phyloP scores from a whole-genome alignment of 1,140 invertebrate species.

The Hyles vespertilio region DNA sequence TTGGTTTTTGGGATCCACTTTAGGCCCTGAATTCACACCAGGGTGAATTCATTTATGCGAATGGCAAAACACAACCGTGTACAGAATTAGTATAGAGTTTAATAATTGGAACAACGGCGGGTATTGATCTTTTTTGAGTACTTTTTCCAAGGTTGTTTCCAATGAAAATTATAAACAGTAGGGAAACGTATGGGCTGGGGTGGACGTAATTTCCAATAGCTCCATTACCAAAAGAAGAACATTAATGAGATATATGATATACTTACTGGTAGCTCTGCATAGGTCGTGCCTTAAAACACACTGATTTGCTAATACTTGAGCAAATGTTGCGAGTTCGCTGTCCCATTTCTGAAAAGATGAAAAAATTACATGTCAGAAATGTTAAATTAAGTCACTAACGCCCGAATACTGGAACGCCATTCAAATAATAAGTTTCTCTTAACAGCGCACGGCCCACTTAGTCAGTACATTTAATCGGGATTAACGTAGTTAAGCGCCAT shows the following conservation, averaged over 20 bases:
- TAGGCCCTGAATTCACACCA: background rate
- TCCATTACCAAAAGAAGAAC: no score
- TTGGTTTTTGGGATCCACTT: background rate
- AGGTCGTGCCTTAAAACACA: conserved; percentile 36
- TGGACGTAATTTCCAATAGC: no score
- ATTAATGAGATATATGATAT: background rate
- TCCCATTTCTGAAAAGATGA: conserved; percentile 44
- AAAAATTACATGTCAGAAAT: background rate
- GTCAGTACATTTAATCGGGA: no score
- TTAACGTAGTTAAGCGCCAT: no score
- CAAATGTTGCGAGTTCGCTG: conserved; percentile 50
- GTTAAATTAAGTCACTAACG: background rate
- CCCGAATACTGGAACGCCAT: no score
- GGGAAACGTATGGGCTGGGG: no score
- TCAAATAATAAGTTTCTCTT: no score
- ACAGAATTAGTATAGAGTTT: no score
- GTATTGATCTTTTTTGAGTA: background rate
- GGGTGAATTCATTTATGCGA: background rate
- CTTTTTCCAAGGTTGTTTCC: background rate
- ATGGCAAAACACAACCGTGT: background rate
- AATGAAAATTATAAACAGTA: background rate
- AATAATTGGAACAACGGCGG: background rate
- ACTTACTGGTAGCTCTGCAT: conserved; percentile 54
- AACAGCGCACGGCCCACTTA: no score
- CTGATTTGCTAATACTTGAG: conserved; percentile 50